phyloP scores from a whole-genome alignment of 2,888 invertebrate species.

The Uropetala carovei region DNA sequence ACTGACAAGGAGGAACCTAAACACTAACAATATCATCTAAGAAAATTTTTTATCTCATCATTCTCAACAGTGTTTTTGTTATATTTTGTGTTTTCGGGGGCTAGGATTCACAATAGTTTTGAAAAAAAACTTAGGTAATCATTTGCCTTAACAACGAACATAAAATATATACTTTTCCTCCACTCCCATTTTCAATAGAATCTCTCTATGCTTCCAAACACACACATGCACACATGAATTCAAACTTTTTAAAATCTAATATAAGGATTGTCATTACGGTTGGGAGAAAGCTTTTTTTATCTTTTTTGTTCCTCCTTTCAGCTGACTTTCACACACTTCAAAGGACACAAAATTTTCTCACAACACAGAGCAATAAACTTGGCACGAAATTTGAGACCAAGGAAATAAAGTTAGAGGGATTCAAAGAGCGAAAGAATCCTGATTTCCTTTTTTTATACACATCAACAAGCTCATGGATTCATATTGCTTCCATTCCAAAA shows the following conservation, averaged over 20 bases:
- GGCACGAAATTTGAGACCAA: constrained; percentile 68
- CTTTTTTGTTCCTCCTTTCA: constrained; percentile 67
- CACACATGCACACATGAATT: constrained; percentile 65
- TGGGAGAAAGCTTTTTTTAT: constrained; percentile 65
- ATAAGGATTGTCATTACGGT: constrained; percentile 68
- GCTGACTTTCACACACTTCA: constrained; percentile 68
- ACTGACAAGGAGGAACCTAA: constrained; percentile 68
- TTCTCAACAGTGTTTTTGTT: constrained; percentile 65
- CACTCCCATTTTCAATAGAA: constrained; percentile 66
- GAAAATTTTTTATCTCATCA: constrained; percentile 61
- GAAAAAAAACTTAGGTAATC: constrained; percentile 67
- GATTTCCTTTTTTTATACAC: constrained; percentile 61
- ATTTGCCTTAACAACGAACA: constrained; percentile 68
- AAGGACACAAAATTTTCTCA: constrained; percentile 69
- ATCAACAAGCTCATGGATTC: constrained; percentile 64
- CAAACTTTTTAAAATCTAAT: constrained; percentile 54
- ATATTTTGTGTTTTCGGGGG: constrained; percentile 67
- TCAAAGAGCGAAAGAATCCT: constrained; percentile 65
- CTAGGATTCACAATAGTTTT: constrained; percentile 68
- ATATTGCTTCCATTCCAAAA: constrained; percentile 65
- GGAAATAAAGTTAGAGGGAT: constrained; percentile 66
- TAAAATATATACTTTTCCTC: constrained; percentile 68
- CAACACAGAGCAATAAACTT: constrained; percentile 69
- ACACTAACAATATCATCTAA: constrained; percentile 67
- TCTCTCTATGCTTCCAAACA: constrained; percentile 66